Conservation (phyloP, 2,888 invertebrate genomes). For the Dione juno region DNA sequence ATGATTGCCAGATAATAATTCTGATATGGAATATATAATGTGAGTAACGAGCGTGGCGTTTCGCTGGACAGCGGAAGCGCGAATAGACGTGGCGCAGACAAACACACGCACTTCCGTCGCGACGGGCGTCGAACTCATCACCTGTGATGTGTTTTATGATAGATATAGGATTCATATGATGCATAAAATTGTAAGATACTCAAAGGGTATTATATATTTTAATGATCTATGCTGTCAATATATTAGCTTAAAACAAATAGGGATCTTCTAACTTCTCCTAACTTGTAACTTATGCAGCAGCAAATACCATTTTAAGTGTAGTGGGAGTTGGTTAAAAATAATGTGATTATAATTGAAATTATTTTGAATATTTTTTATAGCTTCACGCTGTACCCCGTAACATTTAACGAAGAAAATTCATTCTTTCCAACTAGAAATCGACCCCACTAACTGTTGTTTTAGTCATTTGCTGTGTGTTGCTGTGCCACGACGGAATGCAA, state of each 20-base stretch:
- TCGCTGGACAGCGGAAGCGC: constrained; percentile 63
- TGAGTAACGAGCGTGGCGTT: constrained; percentile 28
- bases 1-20: constrained; percentile 21
- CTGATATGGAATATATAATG: constrained; percentile 33
- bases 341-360: not conserved
- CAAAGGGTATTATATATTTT: not conserved
- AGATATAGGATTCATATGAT: not conserved
- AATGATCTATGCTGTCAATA: not conserved
- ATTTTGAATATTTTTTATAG: not conserved
- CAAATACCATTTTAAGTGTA: not conserved
- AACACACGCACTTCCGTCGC: constrained; percentile 80
- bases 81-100: constrained; percentile 80
- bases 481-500: too few relatives aligned
- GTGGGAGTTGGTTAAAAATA: too few relatives aligned
- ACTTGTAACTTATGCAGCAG: not conserved
- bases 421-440: too few relatives aligned
- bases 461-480: too few relatives aligned
- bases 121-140: constrained; percentile 74
- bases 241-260: not conserved
- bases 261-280: not conserved
- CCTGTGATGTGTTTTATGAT: constrained; percentile 60
- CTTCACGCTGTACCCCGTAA: too few relatives aligned
- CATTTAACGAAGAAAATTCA: too few relatives aligned
- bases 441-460: too few relatives aligned
- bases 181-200: not conserved